These are phyloP conservation scores for Cylloceria caligata DNA, from an alignment of 2,888 invertebrate species.

Conservation along the genomic window DNA sequence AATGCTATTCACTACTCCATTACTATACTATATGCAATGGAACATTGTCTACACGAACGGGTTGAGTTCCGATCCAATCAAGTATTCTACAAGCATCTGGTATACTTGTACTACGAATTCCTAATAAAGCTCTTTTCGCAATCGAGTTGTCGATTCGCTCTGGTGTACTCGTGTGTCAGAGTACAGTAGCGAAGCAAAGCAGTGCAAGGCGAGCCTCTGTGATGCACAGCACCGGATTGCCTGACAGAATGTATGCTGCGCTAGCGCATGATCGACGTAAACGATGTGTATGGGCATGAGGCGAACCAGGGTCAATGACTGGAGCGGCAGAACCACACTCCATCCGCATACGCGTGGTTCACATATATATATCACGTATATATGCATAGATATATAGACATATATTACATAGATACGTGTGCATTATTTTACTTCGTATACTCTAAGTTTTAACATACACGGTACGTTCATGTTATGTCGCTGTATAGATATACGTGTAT, in stretches of 20 bases:
- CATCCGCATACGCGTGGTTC: constrained; percentile 50
- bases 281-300: constrained; percentile 75
- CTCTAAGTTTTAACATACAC: background rate
- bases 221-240: constrained; percentile 49
- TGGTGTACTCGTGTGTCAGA: constrained; percentile 31
- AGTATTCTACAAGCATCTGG: background rate
- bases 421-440: constrained; percentile 13
- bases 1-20: background rate
- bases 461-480: background rate
- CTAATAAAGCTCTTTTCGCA: constrained; percentile 34
- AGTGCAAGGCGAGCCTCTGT: constrained; percentile 31
- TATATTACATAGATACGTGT: constrained; percentile 27
- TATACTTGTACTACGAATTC: background rate
- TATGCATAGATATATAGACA: constrained; percentile 2
- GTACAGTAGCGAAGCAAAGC: constrained; percentile 41
- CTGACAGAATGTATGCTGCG: constrained; percentile 56
- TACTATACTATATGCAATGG: background rate
- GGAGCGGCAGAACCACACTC: constrained; percentile 74
- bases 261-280: constrained; percentile 70
- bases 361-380: constrained; percentile 6
- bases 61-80: constrained; percentile 25
- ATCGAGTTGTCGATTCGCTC: constrained; percentile 55
- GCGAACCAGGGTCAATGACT: constrained; percentile 80
- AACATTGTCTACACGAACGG: constrained; percentile 7
- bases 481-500: constrained; percentile 14